These are phyloP conservation scores for Onychomys torridus DNA, from an alignment of 2,797 vertebrate genomes.

Conservation along the genomic window DNA sequence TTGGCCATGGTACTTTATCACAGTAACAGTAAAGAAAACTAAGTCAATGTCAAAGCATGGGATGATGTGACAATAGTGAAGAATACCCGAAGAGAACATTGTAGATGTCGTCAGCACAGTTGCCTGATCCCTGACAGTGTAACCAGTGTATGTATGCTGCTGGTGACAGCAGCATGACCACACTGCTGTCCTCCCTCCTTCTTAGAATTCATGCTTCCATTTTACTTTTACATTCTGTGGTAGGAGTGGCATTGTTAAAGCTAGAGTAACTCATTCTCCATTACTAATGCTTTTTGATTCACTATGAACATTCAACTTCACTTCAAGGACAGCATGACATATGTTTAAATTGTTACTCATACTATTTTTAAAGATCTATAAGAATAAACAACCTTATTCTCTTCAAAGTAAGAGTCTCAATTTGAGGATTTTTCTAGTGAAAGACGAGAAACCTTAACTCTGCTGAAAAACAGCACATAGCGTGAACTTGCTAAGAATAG, in stretches of 20 bases:
- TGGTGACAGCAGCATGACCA: not conserved
- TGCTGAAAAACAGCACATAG: slow-evolving; percentile 62
- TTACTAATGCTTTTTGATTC: slow-evolving; percentile 58
- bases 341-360: slow-evolving; percentile 70
- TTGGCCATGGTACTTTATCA: not conserved
- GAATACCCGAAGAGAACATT: not conserved
- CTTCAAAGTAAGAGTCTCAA: slow-evolving; percentile 73
- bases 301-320: slow-evolving; percentile 69
- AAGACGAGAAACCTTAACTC: slow-evolving; percentile 73
- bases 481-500: slow-evolving; percentile 72
- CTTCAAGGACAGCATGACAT: slow-evolving; percentile 63
- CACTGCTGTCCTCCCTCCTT: not conserved
- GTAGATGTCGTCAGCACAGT: not conserved
- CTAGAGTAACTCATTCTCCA: not conserved
- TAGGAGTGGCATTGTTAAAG: not conserved
- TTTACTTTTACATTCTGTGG: not conserved
- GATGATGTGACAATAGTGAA: not conserved
- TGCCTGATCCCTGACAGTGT: not conserved
- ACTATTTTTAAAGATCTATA: slow-evolving; percentile 30
- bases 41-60: not conserved
- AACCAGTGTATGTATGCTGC: too few relatives aligned
- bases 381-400: slow-evolving; percentile 72
- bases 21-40: not conserved
- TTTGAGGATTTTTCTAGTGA: slow-evolving; percentile 67
- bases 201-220: not conserved